Base-by-base conservation (phyloP, 2,113 vertebrate genomes). In the Gavialis gangeticus region DNA sequence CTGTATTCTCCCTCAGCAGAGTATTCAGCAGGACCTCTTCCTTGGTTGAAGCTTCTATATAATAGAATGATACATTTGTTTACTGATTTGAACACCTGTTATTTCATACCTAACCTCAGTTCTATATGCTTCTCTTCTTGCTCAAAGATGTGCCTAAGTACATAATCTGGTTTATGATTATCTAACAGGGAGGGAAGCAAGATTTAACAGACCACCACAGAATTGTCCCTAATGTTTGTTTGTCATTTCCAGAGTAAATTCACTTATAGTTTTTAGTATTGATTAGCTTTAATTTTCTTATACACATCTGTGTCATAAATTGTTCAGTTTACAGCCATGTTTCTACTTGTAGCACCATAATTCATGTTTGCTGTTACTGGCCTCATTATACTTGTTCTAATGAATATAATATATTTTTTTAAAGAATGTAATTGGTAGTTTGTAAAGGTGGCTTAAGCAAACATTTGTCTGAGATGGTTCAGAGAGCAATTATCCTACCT, bases 81-180 rank as follows among this genome's bases (percentile, higher is more conserved):
- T 21, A 28, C 54, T 62, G 80, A 78, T 63, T 66, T 80, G 88
- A 94, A 76, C 71, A 56, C n/a, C 27, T 3, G 79, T 34, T 16
- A 60, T 78, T 46, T 62, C n/a, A 22, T 15, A 7, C 24, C 0
- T 0, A 30, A 59, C 87, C 56, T 87, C 75, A 84, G 77, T 28
- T 95, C 82, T 92, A 87, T 86, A 89, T 91, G 90, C 64, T 55
- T 54, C 75, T 77, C 80, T 94, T 78, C 89, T 92, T 75, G 90
- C 92, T 93, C 87, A 93, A 89, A 93, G 95, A 84, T 89, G 58
- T 64, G 77, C 95, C 92, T 88, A 59, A 56, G 90, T 94, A 93
- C 85, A 91, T 75, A 86, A 62, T 59, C 64, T 30, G n/a, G 89
- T 85, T 92, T 96, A 95, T 96, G 94, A 93, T 97, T 95, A 91